Conservation (phyloP, 1,140 invertebrate species). For the Arion vulgaris region DNA sequence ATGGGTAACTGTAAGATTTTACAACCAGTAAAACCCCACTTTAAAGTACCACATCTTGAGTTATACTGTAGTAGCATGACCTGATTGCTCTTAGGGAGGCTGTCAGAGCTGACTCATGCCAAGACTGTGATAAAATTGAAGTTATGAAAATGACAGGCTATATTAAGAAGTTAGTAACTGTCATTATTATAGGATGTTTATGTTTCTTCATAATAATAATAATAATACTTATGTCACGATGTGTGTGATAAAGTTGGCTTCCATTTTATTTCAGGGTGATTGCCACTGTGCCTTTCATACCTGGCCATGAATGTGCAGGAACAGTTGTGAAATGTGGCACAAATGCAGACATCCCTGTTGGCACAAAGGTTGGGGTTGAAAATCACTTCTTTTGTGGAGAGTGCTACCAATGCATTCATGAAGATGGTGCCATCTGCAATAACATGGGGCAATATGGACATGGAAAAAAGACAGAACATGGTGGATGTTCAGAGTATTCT, state of each 20-base stretch:
- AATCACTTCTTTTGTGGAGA: slow-evolving; percentile 68
- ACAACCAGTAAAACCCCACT: no score
- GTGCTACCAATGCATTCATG: slow-evolving; percentile 66
- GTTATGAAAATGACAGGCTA: no score
- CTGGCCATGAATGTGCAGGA: slow-evolving; percentile 67
- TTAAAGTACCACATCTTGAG: no score
- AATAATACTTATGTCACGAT: no score
- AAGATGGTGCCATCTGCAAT: slow-evolving; percentile 59
- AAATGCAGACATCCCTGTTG: slow-evolving; percentile 51
- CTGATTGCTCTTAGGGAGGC: no score
- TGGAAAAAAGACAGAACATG: slow-evolving; percentile 63
- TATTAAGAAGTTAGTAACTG: no score
- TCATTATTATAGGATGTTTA: no score
- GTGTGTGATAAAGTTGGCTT: not conserved
- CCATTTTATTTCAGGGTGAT: slow-evolving; percentile 48
- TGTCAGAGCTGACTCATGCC: no score
- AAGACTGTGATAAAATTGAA: no score
- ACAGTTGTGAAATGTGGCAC: slow-evolving; percentile 68
- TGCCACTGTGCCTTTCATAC: slow-evolving; percentile 65
- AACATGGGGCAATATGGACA: slow-evolving; percentile 70
- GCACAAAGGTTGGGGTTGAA: slow-evolving; percentile 63
- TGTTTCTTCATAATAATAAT: no score
- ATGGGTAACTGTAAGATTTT: no score
- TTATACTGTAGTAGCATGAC: no score
- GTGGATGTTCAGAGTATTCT: slow-evolving; percentile 66